phyloP scores from a whole-genome alignment of 2,797 vertebrate species.

The Astyanax mexicanus region DNA sequence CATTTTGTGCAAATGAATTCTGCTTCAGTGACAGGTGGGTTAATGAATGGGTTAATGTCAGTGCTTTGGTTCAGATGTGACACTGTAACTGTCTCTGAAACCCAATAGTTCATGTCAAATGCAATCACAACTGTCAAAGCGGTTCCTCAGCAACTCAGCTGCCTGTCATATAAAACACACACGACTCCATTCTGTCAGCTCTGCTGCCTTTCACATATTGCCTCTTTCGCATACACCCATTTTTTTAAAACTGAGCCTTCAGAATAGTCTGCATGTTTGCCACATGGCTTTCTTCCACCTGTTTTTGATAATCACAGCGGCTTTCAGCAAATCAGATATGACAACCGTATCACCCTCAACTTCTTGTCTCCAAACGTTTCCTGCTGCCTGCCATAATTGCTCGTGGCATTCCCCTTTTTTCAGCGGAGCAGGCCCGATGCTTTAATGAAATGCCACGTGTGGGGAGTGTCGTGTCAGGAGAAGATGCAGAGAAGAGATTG shows the following conservation, averaged over 20 bases:
- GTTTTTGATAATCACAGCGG: conserved; percentile 57
- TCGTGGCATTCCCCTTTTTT: conserved; percentile 58
- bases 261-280: conserved; percentile 27
- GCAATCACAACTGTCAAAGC: conserved; percentile 45
- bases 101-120: conserved; percentile 50
- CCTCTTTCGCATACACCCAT: not conserved
- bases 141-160: conserved; percentile 25
- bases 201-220: conserved; percentile 30
- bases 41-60: conserved; percentile 43
- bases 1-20: not conserved
- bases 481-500: conserved; percentile 49
- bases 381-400: conserved; percentile 60
- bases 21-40: conserved; percentile 1
- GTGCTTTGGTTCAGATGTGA: conserved; percentile 26
- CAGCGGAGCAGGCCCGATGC: conserved; percentile 38
- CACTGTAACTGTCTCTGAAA: conserved; percentile 44
- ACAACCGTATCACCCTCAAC: conserved; percentile 66
- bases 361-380: conserved; percentile 59
- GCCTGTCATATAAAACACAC: conserved; percentile 41
- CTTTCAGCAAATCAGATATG: conserved; percentile 64
- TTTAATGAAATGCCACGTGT: conserved; percentile 59
- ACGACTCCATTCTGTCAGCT: conserved; percentile 13
- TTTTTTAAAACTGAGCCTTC: conserved; percentile 38
- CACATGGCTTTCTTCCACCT: conserved; percentile 40
- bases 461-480: conserved; percentile 44